Evolutionary conservation across 2,797 vertebrate species (phyloP), one percentile per base, ranked within the genome.

Genomic region (Helostoma temminkii): DNA sequence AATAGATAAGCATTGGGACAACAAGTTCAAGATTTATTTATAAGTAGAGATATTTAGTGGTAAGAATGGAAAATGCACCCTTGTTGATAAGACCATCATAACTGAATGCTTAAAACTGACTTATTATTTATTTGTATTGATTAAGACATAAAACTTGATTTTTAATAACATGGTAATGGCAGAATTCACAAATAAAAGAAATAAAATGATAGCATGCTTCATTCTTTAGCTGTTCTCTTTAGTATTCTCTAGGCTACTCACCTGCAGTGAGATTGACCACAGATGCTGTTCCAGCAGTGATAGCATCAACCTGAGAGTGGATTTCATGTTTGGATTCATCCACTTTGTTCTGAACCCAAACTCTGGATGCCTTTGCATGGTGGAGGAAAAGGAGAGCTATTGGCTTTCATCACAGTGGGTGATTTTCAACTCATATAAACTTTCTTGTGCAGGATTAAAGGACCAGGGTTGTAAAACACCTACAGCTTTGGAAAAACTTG

Each of bases 301-400:
- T 99, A 71, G 98, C 98, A 79, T 99, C 98, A 9, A 99, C 98
- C 89, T 99, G 98, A 76, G 98, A 99, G 92, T 99, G 98, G 87
- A 99, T 99, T 93, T 99, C 98, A 28, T 99, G 98, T 91, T 99
- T 99, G 73, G 98, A 99, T 91, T 99, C 98, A 74, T 99, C 98
- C 69, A 99, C 97, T 92, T 99, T 99, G 94, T 99, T 99, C 94
- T 97, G 97, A 89, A 99, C 96, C 98, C 98, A 99, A 63, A 98
- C 96, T 84, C 97, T 95, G 62, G 98, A 99, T 3, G 98, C 98
- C 98, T 99, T 88, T 84, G 69, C 75, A 85, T 54, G 55, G 91
- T 85, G 39, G 82, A 85, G 56, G 73, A 80, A 67, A 81, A 74
- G 41, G 34, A 86, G 54, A 81, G 49, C 37, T 62, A 57, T 78